Percentiles rank a stretch among this genome's conserved stretches.
Conservation (phyloP, 2,113 vertebrate species). For the Limanda limanda region DNA sequence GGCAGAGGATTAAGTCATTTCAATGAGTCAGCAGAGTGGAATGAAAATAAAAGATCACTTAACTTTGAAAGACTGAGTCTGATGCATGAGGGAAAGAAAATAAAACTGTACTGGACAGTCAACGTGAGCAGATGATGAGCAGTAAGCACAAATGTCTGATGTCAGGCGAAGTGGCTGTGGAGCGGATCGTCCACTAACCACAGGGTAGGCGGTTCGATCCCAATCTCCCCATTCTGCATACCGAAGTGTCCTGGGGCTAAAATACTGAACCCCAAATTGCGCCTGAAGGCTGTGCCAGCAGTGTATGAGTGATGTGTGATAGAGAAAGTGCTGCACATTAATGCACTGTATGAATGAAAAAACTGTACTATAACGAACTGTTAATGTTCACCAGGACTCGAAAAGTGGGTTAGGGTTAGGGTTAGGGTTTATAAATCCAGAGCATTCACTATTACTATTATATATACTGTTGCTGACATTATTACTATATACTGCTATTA, state of each 20-base stretch:
- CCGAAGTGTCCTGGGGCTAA: too few relatives aligned
- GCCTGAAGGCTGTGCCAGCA: background rate
- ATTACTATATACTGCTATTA: too few relatives aligned
- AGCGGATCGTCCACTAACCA: too few relatives aligned
- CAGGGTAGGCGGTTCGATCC: too few relatives aligned
- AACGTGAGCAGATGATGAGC: background rate
- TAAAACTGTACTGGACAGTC: background rate
- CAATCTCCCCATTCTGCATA: too few relatives aligned
- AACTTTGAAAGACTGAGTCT: background rate
- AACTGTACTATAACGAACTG: too few relatives aligned
- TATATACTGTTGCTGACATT: too few relatives aligned
- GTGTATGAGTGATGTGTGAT: background rate
- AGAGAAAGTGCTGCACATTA: background rate
- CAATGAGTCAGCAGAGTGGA: conserved; percentile 34
- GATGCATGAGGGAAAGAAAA: conserved; percentile 7
- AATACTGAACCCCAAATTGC: background rate
- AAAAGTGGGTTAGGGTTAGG: too few relatives aligned
- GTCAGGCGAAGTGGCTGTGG: background rate
- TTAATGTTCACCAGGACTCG: too few relatives aligned
- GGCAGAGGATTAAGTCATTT: background rate
- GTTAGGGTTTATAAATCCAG: too few relatives aligned
- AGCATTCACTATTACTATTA: too few relatives aligned
- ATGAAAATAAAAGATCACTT: conserved; percentile 31
- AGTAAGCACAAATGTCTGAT: background rate
- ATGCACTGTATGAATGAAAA: too few relatives aligned